These are phyloP conservation scores for Luidia sarsii DNA, from an alignment of 53 echinoderm and acorn worm genomes.

Conservation along the genomic window DNA sequence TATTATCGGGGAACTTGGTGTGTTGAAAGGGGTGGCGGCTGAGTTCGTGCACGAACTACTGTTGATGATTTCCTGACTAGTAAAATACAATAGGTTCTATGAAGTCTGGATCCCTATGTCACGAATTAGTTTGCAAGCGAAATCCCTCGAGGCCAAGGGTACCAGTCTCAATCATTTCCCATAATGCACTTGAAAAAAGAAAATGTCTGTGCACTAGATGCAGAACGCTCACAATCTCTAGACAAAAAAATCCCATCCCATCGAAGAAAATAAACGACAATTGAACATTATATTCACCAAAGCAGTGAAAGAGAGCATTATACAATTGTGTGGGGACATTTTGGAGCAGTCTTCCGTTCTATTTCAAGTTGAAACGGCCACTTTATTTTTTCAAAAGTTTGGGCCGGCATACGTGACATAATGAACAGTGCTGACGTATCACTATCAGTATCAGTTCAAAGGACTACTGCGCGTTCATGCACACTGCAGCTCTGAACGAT, in stretches of 20 bases:
- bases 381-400: not conserved
- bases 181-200: conserved; percentile 11
- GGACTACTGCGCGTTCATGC: too few species aligned
- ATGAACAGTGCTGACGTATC: conserved; percentile 33
- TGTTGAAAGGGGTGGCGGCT: too few species aligned
- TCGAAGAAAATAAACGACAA: conserved; percentile 44
- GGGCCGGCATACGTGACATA: not conserved
- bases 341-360: not conserved
- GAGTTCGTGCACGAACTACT: too few species aligned
- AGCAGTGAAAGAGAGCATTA: conserved; percentile 6
- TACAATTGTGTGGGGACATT: conserved; percentile 18
- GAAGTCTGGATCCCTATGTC: too few species aligned
- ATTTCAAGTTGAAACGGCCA: conserved; percentile 20
- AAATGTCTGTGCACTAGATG: conserved; percentile 37
- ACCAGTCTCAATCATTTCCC: conserved; percentile 38
- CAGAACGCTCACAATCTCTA: conserved; percentile 1
- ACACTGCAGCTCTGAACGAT: too few species aligned
- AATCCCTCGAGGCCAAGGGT: too few species aligned
- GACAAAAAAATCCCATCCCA: conserved; percentile 39
- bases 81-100: too few species aligned
- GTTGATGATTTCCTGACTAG: too few species aligned
- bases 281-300: conserved; percentile 1
- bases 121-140: too few species aligned
- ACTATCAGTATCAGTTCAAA: too few species aligned
- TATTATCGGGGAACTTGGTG: too few species aligned